phyloP scores from a whole-genome alignment of 35 echinoderm and acorn worm genomes.

The Stichopus chloronotus region DNA sequence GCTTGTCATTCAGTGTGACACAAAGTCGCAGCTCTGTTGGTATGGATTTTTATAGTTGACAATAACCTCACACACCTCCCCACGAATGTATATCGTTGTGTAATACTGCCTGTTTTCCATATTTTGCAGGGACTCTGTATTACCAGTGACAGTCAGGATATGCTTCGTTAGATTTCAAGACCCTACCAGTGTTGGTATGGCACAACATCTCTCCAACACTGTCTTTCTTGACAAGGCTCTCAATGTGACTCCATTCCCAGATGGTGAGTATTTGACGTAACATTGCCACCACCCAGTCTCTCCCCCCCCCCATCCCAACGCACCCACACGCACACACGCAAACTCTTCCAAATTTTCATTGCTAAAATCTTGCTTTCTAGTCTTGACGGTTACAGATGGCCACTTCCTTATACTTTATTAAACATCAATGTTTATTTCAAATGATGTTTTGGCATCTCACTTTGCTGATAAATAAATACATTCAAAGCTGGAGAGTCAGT shows the following conservation, averaged over 20 bases:
- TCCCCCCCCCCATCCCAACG: background rate
- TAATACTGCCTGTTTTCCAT: background rate
- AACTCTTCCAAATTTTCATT: background rate
- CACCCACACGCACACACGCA: background rate
- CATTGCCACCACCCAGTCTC: background rate
- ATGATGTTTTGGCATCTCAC: too few relatives aligned
- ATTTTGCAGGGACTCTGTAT: conserved; percentile 73
- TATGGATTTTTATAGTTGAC: too few relatives aligned
- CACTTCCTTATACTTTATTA: too few relatives aligned
- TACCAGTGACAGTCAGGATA: conserved; percentile 82
- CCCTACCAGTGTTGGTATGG: conserved; percentile 82
- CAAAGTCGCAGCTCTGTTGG: too few relatives aligned
- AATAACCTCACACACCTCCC: too few relatives aligned
- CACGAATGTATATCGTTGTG: too few relatives aligned
- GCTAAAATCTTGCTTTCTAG: background rate
- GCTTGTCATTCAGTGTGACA: too few relatives aligned
- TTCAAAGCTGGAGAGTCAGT: too few relatives aligned
- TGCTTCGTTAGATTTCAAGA: conserved; percentile 93
- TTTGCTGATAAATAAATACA: too few relatives aligned
- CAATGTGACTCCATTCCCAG: conserved; percentile 71
- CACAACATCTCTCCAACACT: conserved; percentile 96
- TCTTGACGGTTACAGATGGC: too few relatives aligned
- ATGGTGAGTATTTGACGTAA: conserved; percentile 60
- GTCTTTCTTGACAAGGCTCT: conserved; percentile 93
- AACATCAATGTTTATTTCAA: too few relatives aligned